These are phyloP conservation scores for Bombycilla garrulus DNA, from an alignment of 2,113 vertebrate species.

Conservation along the genomic window DNA sequence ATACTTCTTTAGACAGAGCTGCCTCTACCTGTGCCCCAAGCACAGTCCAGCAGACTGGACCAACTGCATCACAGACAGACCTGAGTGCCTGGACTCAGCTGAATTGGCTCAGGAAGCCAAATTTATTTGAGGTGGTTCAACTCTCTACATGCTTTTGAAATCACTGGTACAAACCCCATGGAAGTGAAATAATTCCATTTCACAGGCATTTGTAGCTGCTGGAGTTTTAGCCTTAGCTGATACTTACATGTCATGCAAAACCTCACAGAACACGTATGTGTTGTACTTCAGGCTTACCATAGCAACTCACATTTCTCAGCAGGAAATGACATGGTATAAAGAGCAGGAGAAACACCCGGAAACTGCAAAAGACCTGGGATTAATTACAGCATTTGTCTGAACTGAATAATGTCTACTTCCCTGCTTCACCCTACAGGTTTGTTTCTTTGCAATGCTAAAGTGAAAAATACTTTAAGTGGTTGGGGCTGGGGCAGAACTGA, in stretches of 20 bases:
- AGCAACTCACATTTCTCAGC: background rate
- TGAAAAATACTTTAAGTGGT: background rate
- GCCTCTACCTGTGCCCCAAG: background rate
- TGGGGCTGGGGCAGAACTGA: fast-evolving
- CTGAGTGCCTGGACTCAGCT: background rate
- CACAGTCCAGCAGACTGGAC: fast-evolving
- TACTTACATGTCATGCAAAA: fast-evolving
- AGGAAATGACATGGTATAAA: background rate
- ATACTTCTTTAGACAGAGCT: fast-evolving
- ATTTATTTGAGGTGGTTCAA: fast-evolving
- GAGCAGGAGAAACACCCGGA: background rate
- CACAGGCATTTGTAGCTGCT: background rate
- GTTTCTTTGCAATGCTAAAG: background rate
- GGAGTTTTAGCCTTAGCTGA: background rate
- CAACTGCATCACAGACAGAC: fast-evolving
- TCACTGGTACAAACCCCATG: fast-evolving
- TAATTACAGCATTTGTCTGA: background rate
- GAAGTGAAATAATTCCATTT: background rate
- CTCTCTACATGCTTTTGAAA: background rate
- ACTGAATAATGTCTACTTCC: background rate
- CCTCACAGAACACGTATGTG: fast-evolving
- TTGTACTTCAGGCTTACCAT: fast-evolving
- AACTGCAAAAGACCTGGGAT: background rate
- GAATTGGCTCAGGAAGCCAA: background rate
- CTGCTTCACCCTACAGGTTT: background rate